Evolutionary conservation across 2,888 invertebrate species (phyloP), one percentile per base, ranked within the genome.

Genomic region (Hirtodrosophila cameraria): DNA sequence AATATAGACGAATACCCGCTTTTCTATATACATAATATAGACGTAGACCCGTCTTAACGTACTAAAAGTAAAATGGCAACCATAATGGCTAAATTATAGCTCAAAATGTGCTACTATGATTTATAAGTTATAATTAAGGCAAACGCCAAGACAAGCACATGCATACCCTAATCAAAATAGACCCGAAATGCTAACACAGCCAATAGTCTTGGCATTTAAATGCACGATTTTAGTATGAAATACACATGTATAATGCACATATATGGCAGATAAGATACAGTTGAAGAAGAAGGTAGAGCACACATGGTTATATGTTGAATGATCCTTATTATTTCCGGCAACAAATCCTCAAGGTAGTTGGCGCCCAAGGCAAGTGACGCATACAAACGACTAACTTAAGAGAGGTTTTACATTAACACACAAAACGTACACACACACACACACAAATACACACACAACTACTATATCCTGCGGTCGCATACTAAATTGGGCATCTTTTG

Each of bases 301-400:
- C 12, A 15, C 54, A 30, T 39, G 48, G 27, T 33, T 55, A 25
- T 58, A 43, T 48, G 58, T 15, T 59, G 62, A 50, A 58, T 57
- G 43, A 27, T 58, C 38, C 54, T 57, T 60, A 57, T 68, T 60
- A 63, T 68, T 64, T 57, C 53, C 60, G 49, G 57, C 52, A 41
- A 60, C 59, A 68, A 54, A 61, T 54, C 61, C 60, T 55, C 58
- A 55, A 57, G 49, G 55, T 58, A 50, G 62, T 57, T 62, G 62
- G 50, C 38, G 50, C 62, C 45, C 58, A 53, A 48, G 46, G 49
- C 54, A 67, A 57, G 38, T 61, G 57, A 45, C 59, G 69, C 69
- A 69, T 69, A 69, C 66, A 66, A 69, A 69, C 54, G 66, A 62
- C 62, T 55, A 53, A 52, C 61, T 66, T 66, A 66, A 59, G 63